A percentile compares a stretch with the other conserved stretches of the same genome.
These are phyloP conservation scores for Endomychus coccineus DNA, from an alignment of 2,888 invertebrate genomes.

Conservation along the genomic window DNA sequence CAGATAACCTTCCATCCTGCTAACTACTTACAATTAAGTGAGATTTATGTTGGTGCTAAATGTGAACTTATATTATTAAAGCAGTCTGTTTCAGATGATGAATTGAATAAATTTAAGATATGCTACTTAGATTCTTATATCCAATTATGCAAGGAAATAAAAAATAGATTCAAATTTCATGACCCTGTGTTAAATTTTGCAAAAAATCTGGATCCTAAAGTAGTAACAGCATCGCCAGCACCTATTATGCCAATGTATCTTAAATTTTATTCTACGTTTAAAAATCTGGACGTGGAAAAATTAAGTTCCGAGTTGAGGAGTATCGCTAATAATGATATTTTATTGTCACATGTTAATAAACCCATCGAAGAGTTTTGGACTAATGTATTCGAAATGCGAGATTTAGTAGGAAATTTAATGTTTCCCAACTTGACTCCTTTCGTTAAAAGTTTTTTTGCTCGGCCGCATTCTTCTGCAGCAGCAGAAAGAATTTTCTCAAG, in stretches of 20 bases:
- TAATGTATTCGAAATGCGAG: conserved; percentile 5
- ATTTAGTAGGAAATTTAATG: conserved; percentile 7
- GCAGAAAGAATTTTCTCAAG: conserved; percentile 11
- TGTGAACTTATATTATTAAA: conserved; percentile 8
- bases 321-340: too few relatives aligned
- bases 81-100: conserved; percentile 8
- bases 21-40: conserved; percentile 15
- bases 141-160: conserved; percentile 17
- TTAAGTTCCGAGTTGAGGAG: too few relatives aligned
- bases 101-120: conserved; percentile 15
- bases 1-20: conserved; percentile 11
- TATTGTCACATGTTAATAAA: too few relatives aligned
- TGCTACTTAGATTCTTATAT: conserved; percentile 18
- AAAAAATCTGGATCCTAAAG: conserved; percentile 12
- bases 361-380: conserved; percentile 6
- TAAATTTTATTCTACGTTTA: conserved; percentile 6
- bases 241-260: conserved; percentile 2
- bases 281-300: conserved; percentile 5
- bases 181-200: conserved; percentile 16
- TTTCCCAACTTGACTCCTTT: conserved; percentile 9
- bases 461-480: conserved; percentile 10
- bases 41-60: conserved; percentile 18
- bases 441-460: conserved; percentile 7
- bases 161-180: conserved; percentile 18
- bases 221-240: conserved; percentile 3